phyloP scores from a whole-genome alignment of 2,113 vertebrate genomes.

The Neolamprologus tretocephalus region DNA sequence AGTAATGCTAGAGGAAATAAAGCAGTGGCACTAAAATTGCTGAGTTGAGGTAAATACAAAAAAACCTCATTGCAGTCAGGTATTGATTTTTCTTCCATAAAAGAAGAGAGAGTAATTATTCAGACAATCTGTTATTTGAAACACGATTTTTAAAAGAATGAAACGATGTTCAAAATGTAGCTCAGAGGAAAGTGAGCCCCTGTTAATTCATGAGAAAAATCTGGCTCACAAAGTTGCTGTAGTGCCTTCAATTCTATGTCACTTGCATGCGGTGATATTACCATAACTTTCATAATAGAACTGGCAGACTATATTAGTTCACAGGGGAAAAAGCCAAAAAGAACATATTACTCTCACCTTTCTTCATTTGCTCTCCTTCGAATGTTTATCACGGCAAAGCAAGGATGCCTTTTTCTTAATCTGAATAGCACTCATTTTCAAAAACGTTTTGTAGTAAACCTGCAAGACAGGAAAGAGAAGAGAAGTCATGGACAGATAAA shows the following conservation, averaged over 20 bases:
- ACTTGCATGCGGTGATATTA: background rate
- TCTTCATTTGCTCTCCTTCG: slow-evolving; percentile 22
- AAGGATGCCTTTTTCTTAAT: slow-evolving; percentile 43
- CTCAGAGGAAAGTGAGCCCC: background rate
- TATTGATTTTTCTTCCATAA: slow-evolving; percentile 11
- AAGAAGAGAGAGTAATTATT: slow-evolving; percentile 23
- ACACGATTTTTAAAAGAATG: background rate
- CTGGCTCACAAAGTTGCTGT: background rate
- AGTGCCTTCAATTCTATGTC: background rate
- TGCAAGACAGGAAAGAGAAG: slow-evolving; percentile 2
- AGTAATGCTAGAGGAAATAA: background rate
- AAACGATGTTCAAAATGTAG: background rate
- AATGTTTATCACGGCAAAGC: slow-evolving; percentile 37
- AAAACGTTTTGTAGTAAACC: background rate
- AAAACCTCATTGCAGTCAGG: background rate
- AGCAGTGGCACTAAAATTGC: background rate
- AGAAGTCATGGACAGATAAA: background rate
- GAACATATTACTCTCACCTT: slow-evolving; percentile 41
- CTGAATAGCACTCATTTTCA: slow-evolving; percentile 43
- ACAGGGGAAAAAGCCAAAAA: background rate
- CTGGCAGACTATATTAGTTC: background rate
- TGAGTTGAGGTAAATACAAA: background rate
- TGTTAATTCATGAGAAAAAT: background rate
- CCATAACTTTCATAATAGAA: background rate
- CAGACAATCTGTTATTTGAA: slow-evolving; percentile 10